phyloP scores from a whole-genome alignment of 2,888 invertebrate genomes.

The Malacosoma neustria region DNA sequence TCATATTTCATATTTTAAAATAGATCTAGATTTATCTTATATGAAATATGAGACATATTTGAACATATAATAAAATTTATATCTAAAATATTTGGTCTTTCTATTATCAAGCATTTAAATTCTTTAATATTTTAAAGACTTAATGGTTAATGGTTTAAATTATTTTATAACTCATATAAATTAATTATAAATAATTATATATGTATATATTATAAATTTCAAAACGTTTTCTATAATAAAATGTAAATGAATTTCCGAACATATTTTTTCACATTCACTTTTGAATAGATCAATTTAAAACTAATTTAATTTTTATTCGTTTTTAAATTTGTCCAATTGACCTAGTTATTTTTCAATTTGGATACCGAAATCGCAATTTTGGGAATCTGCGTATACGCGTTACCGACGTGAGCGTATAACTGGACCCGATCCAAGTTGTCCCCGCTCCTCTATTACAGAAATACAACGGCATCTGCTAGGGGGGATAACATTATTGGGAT shows the following conservation, averaged over 20 bases:
- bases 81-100: no score
- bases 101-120: no score
- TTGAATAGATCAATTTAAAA: no score
- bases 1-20: constrained; percentile 20
- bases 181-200: constrained; percentile 9
- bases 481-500: constrained; percentile 51
- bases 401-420: constrained; percentile 40
- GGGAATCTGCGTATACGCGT: constrained; percentile 33
- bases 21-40: no score
- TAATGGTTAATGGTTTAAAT: constrained; percentile 3
- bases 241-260: no score
- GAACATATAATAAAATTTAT: no score
- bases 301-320: no score
- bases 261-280: no score
- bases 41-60: no score
- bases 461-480: constrained; percentile 57
- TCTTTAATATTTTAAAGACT: constrained; percentile 5
- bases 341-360: background rate
- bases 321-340: no score
- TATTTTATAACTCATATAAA: no score
- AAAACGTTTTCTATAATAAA: no score
- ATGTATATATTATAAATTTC: constrained; percentile 1
- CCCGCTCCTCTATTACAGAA: constrained; percentile 62
- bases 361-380: constrained; percentile 13
- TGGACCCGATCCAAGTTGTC: constrained; percentile 70